A percentile compares a stretch with the other conserved stretches of the same genome.
Evolutionary conservation across 2,888 invertebrate genomes (phyloP).

Genomic region (Onthophagus sagittarius): DNA sequence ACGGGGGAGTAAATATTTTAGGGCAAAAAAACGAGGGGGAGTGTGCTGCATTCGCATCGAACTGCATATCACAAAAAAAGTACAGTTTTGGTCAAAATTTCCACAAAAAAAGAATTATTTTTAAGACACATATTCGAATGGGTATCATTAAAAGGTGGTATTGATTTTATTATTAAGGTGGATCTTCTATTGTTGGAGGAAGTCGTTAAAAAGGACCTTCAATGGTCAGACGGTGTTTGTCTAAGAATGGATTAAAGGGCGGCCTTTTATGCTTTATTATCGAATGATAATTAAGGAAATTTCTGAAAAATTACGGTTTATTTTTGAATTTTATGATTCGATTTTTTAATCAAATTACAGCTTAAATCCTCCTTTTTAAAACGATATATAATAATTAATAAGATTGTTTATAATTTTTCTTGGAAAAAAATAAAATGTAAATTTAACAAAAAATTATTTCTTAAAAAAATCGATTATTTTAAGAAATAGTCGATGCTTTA

Average conservation of each 20-base stretch:
- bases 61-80: background rate
- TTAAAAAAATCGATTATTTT: too few species aligned
- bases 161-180: background rate
- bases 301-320: background rate
- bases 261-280: background rate
- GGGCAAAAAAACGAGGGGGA: background rate
- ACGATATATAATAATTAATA: too few species aligned
- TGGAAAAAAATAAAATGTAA: too few species aligned
- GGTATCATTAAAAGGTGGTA: background rate
- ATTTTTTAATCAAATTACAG: too few species aligned
- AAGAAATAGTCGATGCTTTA: too few species aligned
- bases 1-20: background rate
- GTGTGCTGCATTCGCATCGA: background rate
- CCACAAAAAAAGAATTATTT: background rate
- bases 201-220: background rate
- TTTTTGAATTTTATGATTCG: too few species aligned
- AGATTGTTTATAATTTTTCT: too few species aligned
- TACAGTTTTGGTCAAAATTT: background rate
- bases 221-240: background rate
- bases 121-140: background rate
- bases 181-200: background rate
- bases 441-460: too few species aligned
- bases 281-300: background rate
- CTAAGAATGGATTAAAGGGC: background rate
- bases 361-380: too few species aligned